Evolutionary conservation across 2,797 vertebrate genomes (phyloP).

Genomic region (Cetoscarus ocellatus): DNA sequence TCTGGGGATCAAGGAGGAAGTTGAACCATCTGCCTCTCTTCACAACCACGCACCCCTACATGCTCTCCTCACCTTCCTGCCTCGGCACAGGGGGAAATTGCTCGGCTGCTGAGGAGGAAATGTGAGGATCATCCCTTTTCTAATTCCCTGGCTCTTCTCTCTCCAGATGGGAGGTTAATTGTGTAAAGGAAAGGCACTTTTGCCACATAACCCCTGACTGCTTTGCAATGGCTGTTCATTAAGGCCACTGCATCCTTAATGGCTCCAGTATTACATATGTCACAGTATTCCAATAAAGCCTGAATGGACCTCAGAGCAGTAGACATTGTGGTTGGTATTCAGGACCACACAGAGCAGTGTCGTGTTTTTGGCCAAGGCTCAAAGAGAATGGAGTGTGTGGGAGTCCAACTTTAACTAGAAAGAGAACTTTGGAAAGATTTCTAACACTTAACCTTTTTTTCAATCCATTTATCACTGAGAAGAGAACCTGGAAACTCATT

Average conservation of each 20-base stretch:
- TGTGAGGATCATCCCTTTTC: constrained; percentile 61
- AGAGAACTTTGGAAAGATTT: constrained; percentile 6
- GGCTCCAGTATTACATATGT: constrained; percentile 52
- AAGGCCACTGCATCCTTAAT: constrained; percentile 59
- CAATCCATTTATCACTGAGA: constrained; percentile 1
- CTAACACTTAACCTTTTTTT: background rate
- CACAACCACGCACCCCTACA: constrained; percentile 64
- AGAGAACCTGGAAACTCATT: background rate
- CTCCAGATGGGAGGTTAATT: constrained; percentile 83
- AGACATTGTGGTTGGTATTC: constrained; percentile 33
- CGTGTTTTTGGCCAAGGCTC: constrained; percentile 30
- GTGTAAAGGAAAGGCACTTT: constrained; percentile 70
- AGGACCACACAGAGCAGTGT: constrained; percentile 13
- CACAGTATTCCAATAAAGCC: constrained; percentile 36
- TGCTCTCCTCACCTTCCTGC: constrained; percentile 57
- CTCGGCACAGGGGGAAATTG: constrained; percentile 57
- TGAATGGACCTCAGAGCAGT: constrained; percentile 28
- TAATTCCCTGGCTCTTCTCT: constrained; percentile 62
- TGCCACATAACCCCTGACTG: constrained; percentile 64
- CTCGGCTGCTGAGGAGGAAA: constrained; percentile 61
- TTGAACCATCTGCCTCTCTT: constrained; percentile 77
- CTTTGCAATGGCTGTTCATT: constrained; percentile 61
- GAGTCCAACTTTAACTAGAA: constrained; percentile 15
- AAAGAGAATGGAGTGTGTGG: constrained; percentile 10
- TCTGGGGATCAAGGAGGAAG: constrained; percentile 71